Evolutionary conservation across 2,888 invertebrate species (phyloP), one percentile per base, ranked within the genome.

Genomic region (Drepana falcataria): DNA sequence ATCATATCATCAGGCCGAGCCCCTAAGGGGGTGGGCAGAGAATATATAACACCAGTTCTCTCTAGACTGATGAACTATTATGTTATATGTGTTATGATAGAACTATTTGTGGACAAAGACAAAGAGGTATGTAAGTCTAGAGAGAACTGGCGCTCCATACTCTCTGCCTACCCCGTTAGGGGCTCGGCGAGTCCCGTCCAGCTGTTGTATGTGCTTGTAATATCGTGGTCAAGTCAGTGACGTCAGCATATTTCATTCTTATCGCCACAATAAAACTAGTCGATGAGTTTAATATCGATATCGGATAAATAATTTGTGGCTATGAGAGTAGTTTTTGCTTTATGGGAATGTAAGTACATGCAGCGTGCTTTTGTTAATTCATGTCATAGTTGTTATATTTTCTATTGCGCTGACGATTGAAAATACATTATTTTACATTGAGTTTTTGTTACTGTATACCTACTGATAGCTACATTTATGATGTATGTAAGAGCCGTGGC

Each of bases 211-310:
- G 0, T 37, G 56, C 69, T 61, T 54, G 35, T 53, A 48, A 41
- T 35, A 52, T 69, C 63, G 71, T 70, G 73, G 69, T 74, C 72
- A 71, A 66, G 68, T 58, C 65, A 73, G 77, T 87, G 87, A 88
- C 79, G 81, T 77, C 66, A 73, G 76, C 85, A 76, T 62, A 76
- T 85, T 81, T 83, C 79, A 80, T 73, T 60, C 53, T 73, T 77
- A 84, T 83, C 81, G 77, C 81, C 75, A 72, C 67, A 81, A 79
- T 77, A 77, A 82, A 64, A 69, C 69, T 68, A 77, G 75, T 77
- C 74, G 69, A 65, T 67, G 66, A 68, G 72, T 73, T 78, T 83
- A 73, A 81, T 83, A 83, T 85, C 85, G 81, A 82, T 85, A 83
- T 82, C 82, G 75, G 74, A 73, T 77, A 72, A 81, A 80, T 83